phyloP scores from a whole-genome alignment of 1,140 invertebrate species.

The Pollicipes pollicipes region DNA sequence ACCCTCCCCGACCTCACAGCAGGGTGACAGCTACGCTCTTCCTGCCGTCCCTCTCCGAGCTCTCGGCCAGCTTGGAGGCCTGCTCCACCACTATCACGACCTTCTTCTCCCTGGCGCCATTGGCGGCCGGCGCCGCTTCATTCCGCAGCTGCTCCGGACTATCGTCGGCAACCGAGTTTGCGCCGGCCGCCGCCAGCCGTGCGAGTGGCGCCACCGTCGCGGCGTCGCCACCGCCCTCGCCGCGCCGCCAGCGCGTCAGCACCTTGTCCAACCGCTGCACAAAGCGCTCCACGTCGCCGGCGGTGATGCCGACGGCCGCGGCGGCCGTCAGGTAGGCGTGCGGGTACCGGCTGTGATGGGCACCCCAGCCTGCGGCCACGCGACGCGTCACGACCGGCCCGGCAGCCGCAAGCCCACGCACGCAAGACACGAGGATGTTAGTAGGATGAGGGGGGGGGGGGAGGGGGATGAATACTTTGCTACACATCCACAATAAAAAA shows the following conservation, averaged over 20 bases:
- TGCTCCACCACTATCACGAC: not conserved
- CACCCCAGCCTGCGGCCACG: conserved; percentile 42
- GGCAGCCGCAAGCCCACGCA: not conserved
- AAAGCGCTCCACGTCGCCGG: conserved; percentile 44
- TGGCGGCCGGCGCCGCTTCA: no score
- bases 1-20: no score
- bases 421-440: no score
- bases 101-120: not conserved
- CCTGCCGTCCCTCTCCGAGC: not conserved
- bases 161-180: no score
- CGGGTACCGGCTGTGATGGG: conserved; percentile 42
- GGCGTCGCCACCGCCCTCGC: not conserved
- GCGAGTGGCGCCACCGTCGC: no score
- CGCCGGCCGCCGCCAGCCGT: not conserved
- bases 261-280: conserved; percentile 41
- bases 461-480: no score
- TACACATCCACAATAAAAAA: no score
- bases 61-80: no score
- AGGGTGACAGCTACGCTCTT: not conserved
- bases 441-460: no score
- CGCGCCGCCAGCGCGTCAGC: conserved; percentile 13
- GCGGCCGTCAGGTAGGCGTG: conserved; percentile 49
- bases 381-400: conserved; percentile 9
- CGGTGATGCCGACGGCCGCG: conserved; percentile 47
- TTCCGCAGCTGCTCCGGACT: no score